Conservation (phyloP, 2,888 invertebrate species). For the Eugnorisma glareosa region DNA sequence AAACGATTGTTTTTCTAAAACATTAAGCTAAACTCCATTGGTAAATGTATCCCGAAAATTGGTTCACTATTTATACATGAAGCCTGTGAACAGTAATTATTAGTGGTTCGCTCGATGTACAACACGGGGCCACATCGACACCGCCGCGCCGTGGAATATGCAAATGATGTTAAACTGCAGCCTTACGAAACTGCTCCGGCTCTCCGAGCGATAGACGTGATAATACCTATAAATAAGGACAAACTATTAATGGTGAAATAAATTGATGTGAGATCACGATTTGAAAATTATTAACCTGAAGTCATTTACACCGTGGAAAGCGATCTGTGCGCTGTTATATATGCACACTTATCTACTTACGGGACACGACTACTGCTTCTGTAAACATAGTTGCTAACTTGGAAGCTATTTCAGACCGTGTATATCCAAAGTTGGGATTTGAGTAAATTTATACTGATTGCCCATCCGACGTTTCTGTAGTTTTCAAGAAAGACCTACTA, state of each 20-base stretch:
- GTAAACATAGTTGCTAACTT: constrained; percentile 33
- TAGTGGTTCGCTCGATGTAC: constrained; percentile 71
- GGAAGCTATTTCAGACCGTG: constrained; percentile 29
- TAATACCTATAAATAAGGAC: constrained; percentile 88
- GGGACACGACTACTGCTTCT: constrained; percentile 58
- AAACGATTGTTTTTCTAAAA: constrained; percentile 17
- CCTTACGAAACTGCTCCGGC: constrained; percentile 82
- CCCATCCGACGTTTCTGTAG: neutral
- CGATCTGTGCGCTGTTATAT: constrained; percentile 63
- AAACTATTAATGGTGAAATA: constrained; percentile 86
- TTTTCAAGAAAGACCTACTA: neutral
- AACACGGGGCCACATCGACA: constrained; percentile 76
- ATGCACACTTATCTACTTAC: constrained; percentile 51
- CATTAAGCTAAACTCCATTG: constrained; percentile 16
- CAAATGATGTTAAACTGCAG: constrained; percentile 85
- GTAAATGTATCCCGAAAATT: constrained; percentile 39
- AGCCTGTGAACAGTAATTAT: constrained; percentile 71
- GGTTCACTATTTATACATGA: constrained; percentile 50
- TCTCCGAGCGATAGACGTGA: constrained; percentile 82
- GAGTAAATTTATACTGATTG: neutral
- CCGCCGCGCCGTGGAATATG: constrained; percentile 83
- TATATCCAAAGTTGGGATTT: constrained; percentile 33
- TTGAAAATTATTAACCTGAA: constrained; percentile 82
- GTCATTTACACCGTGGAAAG: constrained; percentile 82
- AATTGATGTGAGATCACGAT: constrained; percentile 88